phyloP scores from a whole-genome alignment of 92 coral and sea anemone genomes.

The Heliopora coerulea region DNA sequence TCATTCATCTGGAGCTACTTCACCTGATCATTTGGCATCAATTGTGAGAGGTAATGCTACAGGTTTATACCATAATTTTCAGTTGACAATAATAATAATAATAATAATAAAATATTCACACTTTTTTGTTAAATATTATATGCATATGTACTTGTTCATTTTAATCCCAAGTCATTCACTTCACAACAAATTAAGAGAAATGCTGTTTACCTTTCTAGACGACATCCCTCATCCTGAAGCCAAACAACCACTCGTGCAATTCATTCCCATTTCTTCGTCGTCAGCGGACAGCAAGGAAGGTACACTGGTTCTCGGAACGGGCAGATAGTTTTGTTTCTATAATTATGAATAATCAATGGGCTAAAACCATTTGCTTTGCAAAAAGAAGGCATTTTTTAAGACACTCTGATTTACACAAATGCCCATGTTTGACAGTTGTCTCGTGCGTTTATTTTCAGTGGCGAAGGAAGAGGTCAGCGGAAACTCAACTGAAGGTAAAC shows the following conservation, averaged over 20 bases:
- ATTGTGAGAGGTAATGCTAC: slow-evolving; percentile 16
- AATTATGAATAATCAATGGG: background rate
- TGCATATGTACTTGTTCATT: no score
- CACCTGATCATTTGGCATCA: background rate
- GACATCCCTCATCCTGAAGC: slow-evolving; percentile 13
- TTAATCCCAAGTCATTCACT: background rate
- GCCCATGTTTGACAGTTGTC: slow-evolving; percentile 3
- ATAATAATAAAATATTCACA: no score
- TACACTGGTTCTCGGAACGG: background rate
- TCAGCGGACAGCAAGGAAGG: slow-evolving; percentile 39
- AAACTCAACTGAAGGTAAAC: slow-evolving; percentile 2
- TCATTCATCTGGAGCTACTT: no score
- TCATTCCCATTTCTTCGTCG: slow-evolving; percentile 15
- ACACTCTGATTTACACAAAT: background rate
- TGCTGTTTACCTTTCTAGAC: slow-evolving; percentile 14
- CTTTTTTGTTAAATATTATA: no score
- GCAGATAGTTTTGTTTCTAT: background rate
- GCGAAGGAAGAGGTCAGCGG: slow-evolving; percentile 41
- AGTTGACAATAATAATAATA: no score
- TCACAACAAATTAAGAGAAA: background rate
- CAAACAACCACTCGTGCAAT: background rate
- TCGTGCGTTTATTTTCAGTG: slow-evolving; percentile 21
- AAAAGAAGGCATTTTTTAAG: background rate
- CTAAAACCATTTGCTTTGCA: background rate
- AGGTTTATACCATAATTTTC: background rate